phyloP scores from a whole-genome alignment of 2,113 vertebrate species.

The Oryctolagus cuniculus region DNA sequence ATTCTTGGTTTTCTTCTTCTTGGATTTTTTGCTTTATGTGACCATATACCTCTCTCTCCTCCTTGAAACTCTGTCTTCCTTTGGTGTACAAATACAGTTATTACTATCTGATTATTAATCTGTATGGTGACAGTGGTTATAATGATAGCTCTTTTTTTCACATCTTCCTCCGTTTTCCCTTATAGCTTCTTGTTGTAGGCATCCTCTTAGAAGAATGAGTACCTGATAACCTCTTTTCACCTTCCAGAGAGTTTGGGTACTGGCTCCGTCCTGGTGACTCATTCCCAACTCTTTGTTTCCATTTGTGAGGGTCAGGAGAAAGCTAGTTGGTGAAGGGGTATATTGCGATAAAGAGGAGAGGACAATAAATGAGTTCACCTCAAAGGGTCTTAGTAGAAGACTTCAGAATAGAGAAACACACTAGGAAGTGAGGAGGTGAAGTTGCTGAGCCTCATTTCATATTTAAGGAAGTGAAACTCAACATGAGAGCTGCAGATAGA shows the following conservation, averaged over 20 bases:
- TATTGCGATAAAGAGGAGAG: neutral
- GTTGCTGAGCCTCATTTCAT: neutral
- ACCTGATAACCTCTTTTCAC: neutral
- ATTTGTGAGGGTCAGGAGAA: neutral
- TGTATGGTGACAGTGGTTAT: neutral
- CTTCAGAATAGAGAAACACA: neutral
- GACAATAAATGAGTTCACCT: neutral
- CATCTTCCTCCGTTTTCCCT: neutral
- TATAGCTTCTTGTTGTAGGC: neutral
- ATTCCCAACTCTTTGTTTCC: neutral
- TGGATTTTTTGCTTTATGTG: constrained; percentile 10
- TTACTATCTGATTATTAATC: neutral
- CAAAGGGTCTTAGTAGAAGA: neutral
- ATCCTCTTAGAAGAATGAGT: neutral
- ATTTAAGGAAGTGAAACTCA: neutral
- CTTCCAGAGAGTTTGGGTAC: neutral
- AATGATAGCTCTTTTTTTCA: neutral
- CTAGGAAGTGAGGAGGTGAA: neutral
- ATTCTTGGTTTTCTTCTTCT: constrained; percentile 50
- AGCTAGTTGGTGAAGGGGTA: neutral
- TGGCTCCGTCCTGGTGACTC: neutral
- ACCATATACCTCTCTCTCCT: neutral
- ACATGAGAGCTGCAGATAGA: neutral
- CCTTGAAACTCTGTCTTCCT: constrained; percentile 45
- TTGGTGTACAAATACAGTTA: neutral